These are phyloP conservation scores for Drosophila picticornis DNA, from an alignment of 2,888 invertebrate species.

Conservation along the genomic window DNA sequence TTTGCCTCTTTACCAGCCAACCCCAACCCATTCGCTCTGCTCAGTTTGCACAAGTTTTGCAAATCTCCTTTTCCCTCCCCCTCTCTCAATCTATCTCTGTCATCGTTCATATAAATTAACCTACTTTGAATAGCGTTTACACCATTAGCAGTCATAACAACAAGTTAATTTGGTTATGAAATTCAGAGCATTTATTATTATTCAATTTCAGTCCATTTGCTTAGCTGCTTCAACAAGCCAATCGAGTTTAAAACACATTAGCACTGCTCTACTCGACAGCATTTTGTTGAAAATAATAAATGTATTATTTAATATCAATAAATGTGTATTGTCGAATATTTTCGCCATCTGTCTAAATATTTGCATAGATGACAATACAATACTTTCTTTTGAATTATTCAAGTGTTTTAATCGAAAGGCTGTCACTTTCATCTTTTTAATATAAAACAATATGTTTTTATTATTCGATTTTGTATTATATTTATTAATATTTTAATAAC, in stretches of 20 bases:
- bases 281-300: background rate
- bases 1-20: background rate
- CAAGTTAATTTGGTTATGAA: conserved; percentile 60
- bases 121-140: conserved; percentile 59
- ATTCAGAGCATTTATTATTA: conserved; percentile 58
- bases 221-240: conserved; percentile 44
- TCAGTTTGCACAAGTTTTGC: background rate
- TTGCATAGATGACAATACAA: background rate
- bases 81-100: conserved; percentile 12
- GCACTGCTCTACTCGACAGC: background rate
- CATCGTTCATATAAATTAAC: conserved; percentile 56
- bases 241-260: conserved; percentile 12
- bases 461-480: background rate
- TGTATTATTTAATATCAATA: background rate
- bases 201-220: conserved; percentile 58
- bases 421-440: background rate
- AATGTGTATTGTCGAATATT: background rate
- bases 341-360: background rate
- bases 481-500: background rate
- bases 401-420: background rate
- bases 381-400: background rate
- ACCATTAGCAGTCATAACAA: conserved; percentile 31
- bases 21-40: background rate
- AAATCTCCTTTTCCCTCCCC: conserved; percentile 4
- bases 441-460: background rate